Evolutionary conservation across 2,113 vertebrate species (phyloP).

Genomic region (Eclectus roratus): DNA sequence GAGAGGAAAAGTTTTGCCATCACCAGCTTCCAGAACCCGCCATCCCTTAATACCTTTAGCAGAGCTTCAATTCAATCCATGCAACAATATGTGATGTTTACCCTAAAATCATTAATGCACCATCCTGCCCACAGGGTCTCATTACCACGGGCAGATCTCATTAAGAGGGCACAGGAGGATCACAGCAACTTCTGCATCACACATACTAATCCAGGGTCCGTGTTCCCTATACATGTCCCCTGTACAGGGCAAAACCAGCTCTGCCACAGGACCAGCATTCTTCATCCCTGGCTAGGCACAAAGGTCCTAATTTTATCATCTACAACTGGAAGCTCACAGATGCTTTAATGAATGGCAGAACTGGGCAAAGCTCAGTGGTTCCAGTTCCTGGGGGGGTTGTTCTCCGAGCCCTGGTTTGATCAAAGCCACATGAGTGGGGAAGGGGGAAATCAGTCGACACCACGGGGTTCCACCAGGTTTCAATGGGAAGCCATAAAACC

Average conservation of each 20-base stretch:
- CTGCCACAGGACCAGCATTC: not conserved
- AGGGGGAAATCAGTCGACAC: constrained; percentile 28
- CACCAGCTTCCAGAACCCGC: not conserved
- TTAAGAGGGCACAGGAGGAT: not conserved
- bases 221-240: not conserved
- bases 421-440: constrained; percentile 54
- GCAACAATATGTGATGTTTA: not conserved
- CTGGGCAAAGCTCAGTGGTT: constrained; percentile 4
- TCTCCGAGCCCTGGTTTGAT: constrained; percentile 17
- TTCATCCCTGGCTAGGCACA: not conserved
- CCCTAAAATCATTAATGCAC: not conserved
- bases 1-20: not conserved
- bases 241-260: not conserved
- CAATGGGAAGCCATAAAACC: constrained; percentile 58
- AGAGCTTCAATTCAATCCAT: not conserved
- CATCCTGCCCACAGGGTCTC: not conserved
- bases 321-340: not conserved
- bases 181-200: not conserved
- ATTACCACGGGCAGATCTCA: rapidly evolving
- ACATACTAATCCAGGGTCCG: not conserved
- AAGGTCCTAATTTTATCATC: constrained; percentile 3
- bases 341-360: constrained; percentile 1
- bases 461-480: constrained; percentile 53
- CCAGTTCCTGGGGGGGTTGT: constrained; percentile 7
- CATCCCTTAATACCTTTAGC: not conserved